Base-by-base conservation (phyloP, 1,140 invertebrate genomes). In the Drosophila lacertosa region DNA sequence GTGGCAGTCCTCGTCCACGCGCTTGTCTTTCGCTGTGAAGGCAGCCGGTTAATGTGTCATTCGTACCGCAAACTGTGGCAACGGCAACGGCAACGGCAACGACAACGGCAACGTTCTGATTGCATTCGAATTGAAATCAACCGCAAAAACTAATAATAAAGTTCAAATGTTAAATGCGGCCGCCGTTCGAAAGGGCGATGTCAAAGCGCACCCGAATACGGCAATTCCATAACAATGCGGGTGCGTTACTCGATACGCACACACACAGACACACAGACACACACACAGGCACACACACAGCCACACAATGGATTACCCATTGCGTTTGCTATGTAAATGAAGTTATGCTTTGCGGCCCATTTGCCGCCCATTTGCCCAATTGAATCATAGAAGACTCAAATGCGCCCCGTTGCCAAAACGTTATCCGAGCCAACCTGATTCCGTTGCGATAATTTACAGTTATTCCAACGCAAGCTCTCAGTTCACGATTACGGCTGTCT, bases 101-200 rank as follows among this genome's bases (percentile, higher is more conserved):
- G n/a, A n/a, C n/a, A n/a, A n/a, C n/a, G n/a, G n/a, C n/a, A n/a
- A n/a, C 16, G 51, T 39, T 66, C 45, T 39, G 51, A 74, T 74
- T 63, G 40, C 66, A 75, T 48, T 68, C 45, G 55, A 67, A 76
- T 76, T 62, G 59, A 63, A 66, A 58, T 74, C 54, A 76, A 84
- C 78, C 81, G 65, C 81, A 84, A 75, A 84, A 86, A 83, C 83
- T 77, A 83, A 80, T 63, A 78, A 78, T 51, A 80, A 74, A 79
- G 70, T 73, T 69, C 64, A 67, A 66, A 78, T 64, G 45, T 44
- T 64, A 45, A 77, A 67, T 54, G 60, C 15, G 39, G 5, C 47
- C 20, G 3, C n/a, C n/a, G n/a, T 18, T 32, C 15, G 18, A 29
- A 26, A 39, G 26, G 50, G 10, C 7, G 32, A 16, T 13, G 16